Base-by-base conservation (phyloP, 2,797 vertebrate genomes). In the Acanthurus tractus region DNA sequence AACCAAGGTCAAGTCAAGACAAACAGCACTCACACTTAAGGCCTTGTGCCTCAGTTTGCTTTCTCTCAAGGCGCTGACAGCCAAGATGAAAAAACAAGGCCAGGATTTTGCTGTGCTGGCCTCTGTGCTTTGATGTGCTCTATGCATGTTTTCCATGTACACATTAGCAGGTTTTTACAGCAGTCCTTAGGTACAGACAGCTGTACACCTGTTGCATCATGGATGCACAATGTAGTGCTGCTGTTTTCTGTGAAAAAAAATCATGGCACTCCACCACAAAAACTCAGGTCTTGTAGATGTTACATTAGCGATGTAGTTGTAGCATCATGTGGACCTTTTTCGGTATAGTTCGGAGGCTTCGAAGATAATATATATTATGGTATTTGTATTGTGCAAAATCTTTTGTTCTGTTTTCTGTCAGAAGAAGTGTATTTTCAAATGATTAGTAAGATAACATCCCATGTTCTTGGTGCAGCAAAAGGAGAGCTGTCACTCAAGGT, bases 1-100 rank as follows among this genome's bases (percentile, higher is more conserved):
- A 63, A 68, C 83, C 76, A 82, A 89, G 89, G 88, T 92, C 92
- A 93, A 81, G 85, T 91, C 77, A 86, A 91, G 83, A 87, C 85
- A 92, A 91, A 93, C 90, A 85, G 74, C 67, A 23, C 73, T 86
- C 79, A 83, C 85, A 83, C 89, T 83, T 85, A 66, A 64, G 83
- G 79, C 86, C 88, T 85, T 82, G 79, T 85, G 86, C 89, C 86
- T 86, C 78, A 53, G 69, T 88, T 89, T 84, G 84, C 88, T 87
- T 78, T 73, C 79, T 86, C 79, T 86, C 71, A 81, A 86, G 86
- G 85, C 61, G 72, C 65, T 88, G 85, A 92, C 83, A 92, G 83
- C 72, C 70, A 50, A 73, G 70, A 63, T 79, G 62, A 38, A 79
- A 66, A 76, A 78, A 72, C 78, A 82, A 84, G 85, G 78, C 70